Evolutionary conservation across 2,888 invertebrate species (phyloP).

Genomic region (Melanchra persicariae): DNA sequence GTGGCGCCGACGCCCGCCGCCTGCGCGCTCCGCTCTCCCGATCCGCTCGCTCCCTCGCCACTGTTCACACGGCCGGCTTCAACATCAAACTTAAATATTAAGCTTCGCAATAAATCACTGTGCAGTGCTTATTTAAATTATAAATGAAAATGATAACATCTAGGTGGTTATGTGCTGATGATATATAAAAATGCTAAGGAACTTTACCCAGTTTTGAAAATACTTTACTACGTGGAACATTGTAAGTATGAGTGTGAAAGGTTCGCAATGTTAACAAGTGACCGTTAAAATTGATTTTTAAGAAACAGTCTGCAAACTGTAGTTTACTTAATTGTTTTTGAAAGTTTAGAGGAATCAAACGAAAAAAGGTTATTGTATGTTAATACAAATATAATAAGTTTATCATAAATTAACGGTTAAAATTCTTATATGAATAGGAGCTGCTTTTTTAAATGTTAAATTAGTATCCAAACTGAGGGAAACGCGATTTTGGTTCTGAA

Average conservation of each 20-base stretch:
- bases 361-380: not conserved
- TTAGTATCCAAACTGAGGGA: conserved; percentile 4
- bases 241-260: conserved; percentile 71
- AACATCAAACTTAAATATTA: conserved; percentile 82
- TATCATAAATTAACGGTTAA: conserved; percentile 1
- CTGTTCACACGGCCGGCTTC: conserved; percentile 77
- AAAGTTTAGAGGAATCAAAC: conserved; percentile 5
- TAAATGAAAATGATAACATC: conserved; percentile 70
- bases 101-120: conserved; percentile 76
- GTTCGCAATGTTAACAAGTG: conserved; percentile 54
- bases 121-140: conserved; percentile 78
- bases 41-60: conserved; percentile 67
- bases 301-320: conserved; percentile 16
- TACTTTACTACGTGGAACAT: conserved; percentile 65
- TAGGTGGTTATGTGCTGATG: conserved; percentile 70
- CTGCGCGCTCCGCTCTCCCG: conserved; percentile 80
- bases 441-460: conserved; percentile 3
- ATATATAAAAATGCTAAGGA: conserved; percentile 68
- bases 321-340: not conserved
- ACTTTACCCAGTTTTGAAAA: conserved; percentile 68
- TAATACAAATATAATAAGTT: not conserved
- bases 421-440: not conserved
- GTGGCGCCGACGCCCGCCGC: conserved; percentile 85
- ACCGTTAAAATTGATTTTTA: conserved; percentile 57
- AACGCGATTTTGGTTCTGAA: not conserved